These are phyloP conservation scores for Nomada hirtipes DNA, from an alignment of 2,888 invertebrate genomes.

Conservation along the genomic window DNA sequence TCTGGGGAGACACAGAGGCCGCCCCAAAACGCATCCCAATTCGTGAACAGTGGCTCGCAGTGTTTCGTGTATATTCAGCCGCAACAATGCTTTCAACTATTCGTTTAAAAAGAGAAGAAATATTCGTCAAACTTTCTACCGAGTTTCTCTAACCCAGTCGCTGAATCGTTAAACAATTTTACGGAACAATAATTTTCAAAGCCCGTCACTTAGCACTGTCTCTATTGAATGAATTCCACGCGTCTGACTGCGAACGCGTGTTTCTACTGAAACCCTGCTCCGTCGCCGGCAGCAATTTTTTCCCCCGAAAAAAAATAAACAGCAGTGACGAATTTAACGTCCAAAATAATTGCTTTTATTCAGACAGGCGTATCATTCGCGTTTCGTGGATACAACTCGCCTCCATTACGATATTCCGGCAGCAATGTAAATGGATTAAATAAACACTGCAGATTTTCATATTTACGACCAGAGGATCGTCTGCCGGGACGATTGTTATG, in stretches of 20 bases:
- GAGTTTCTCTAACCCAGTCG: background rate
- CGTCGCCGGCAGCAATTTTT: background rate
- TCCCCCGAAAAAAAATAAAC: background rate
- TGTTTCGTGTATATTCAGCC: constrained; percentile 8
- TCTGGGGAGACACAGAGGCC: background rate
- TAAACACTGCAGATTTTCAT: constrained; percentile 16
- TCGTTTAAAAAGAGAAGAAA: background rate
- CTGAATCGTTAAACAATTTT: background rate
- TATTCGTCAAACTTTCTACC: background rate
- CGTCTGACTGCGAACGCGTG: background rate
- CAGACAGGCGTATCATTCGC: background rate
- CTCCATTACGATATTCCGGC: constrained; percentile 12
- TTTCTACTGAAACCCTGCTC: background rate
- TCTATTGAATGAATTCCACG: background rate
- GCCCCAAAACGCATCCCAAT: constrained; percentile 22
- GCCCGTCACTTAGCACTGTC: background rate
- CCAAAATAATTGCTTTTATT: constrained; percentile 1
- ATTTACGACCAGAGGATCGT: background rate
- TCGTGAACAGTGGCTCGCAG: constrained; percentile 15
- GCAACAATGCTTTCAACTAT: constrained; percentile 27
- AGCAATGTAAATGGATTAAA: constrained; percentile 4
- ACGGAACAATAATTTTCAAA: background rate
- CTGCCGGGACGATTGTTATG: constrained; percentile 8
- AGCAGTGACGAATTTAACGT: constrained; percentile 18
- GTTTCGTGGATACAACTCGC: background rate